These are phyloP conservation scores for Camponotus pennsylvanicus DNA, from an alignment of 1,140 invertebrate genomes.

Conservation along the genomic window DNA sequence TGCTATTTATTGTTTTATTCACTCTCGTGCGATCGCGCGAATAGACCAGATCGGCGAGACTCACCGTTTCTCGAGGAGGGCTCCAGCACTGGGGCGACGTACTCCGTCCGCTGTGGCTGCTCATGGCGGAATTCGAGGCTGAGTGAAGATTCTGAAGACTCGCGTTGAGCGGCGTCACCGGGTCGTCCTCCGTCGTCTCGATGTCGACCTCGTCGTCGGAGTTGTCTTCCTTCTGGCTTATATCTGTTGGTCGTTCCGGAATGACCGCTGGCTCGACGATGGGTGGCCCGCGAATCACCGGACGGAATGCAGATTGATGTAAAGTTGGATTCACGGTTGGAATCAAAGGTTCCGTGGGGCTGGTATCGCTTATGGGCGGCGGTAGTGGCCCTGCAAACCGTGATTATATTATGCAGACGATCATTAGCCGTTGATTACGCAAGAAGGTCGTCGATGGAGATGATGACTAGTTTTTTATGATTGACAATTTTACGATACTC, in stretches of 20 bases:
- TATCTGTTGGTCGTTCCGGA: slow-evolving; percentile 68
- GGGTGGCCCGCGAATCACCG: slow-evolving; percentile 85
- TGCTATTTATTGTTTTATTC: background rate
- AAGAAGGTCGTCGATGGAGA: background rate
- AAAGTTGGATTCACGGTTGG: slow-evolving; percentile 72
- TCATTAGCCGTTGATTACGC: background rate
- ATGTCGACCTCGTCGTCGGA: slow-evolving; percentile 85
- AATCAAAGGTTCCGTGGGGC: slow-evolving; percentile 78
- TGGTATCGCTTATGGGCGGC: slow-evolving; percentile 77
- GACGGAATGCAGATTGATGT: slow-evolving; percentile 90
- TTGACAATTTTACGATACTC: background rate
- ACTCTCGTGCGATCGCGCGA: too few species aligned
- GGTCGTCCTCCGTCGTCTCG: slow-evolving; percentile 83
- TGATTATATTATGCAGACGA: background rate
- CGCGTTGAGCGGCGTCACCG: slow-evolving; percentile 73
- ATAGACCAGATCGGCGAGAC: slow-evolving; percentile 12
- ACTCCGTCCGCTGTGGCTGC: slow-evolving; percentile 80
- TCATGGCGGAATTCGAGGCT: slow-evolving; percentile 79
- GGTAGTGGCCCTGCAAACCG: slow-evolving; percentile 77
- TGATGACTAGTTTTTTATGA: background rate
- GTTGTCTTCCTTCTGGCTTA: slow-evolving; percentile 76
- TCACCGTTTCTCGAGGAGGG: slow-evolving; percentile 84
- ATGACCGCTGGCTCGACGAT: slow-evolving; percentile 72
- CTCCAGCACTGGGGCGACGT: slow-evolving; percentile 84
- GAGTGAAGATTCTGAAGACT: slow-evolving; percentile 76